Percentiles rank a stretch among this genome's conserved stretches.
These are phyloP conservation scores for Phaetusa simplex DNA, from an alignment of 2,113 vertebrate species.

Conservation along the genomic window DNA sequence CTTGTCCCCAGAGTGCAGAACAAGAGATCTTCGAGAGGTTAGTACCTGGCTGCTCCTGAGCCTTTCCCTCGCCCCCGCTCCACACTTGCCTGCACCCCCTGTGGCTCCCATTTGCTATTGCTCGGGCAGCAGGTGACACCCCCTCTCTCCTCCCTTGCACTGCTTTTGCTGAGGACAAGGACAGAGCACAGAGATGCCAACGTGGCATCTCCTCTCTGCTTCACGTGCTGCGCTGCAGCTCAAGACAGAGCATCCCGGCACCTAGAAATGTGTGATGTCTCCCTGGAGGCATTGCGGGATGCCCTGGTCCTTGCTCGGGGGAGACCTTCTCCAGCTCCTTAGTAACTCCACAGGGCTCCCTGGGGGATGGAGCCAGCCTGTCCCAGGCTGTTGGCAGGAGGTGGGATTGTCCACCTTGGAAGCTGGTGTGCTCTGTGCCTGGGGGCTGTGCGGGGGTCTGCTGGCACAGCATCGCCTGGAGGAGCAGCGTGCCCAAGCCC, in stretches of 20 bases:
- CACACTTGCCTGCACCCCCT: neutral
- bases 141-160: neutral
- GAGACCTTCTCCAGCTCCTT: neutral
- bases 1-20: slow-evolving; percentile 70
- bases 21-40: slow-evolving; percentile 77
- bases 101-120: neutral
- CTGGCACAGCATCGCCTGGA: neutral
- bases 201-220: neutral
- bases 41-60: slow-evolving; percentile 8
- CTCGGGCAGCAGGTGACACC: neutral
- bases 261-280: neutral
- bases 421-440: fast-evolving
- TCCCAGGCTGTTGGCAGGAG: neutral
- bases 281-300: neutral
- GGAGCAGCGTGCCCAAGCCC: neutral
- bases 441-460: neutral
- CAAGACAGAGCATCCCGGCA: neutral
- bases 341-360: neutral
- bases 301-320: neutral
- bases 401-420: neutral
- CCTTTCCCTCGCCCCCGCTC: neutral
- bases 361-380: neutral
- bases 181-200: neutral
- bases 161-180: neutral
- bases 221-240: neutral